Percentiles rank a stretch among this genome's conserved stretches.
These are phyloP conservation scores for Drosophila aff. DNA, from an alignment of 1,140 invertebrate species.

Conservation along the genomic window DNA sequence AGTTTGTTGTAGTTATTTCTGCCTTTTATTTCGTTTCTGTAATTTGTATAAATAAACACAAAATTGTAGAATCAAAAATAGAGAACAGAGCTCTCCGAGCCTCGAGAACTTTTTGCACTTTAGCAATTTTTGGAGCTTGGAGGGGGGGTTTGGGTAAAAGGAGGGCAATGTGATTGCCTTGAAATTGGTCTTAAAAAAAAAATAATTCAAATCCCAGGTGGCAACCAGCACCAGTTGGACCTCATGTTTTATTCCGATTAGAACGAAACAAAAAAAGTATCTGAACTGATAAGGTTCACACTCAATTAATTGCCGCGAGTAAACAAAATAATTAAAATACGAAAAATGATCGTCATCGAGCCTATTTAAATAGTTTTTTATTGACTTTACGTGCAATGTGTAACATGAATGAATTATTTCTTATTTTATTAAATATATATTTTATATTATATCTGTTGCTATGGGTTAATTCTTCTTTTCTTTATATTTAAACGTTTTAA, in stretches of 20 bases:
- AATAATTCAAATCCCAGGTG: constrained; percentile 16
- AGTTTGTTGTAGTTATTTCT: constrained; percentile 30
- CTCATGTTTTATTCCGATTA: constrained; percentile 25
- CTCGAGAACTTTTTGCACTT: constrained; percentile 50
- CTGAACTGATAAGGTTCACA: constrained; percentile 33
- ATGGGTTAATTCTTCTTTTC: too few species aligned
- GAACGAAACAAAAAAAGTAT: constrained; percentile 25
- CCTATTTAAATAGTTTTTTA: constrained; percentile 31
- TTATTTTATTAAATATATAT: not conserved
- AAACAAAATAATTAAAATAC: constrained; percentile 57
- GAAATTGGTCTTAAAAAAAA: constrained; percentile 19
- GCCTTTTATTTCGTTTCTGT: constrained; percentile 51
- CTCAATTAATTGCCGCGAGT: constrained; percentile 29
- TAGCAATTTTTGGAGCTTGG: constrained; percentile 25
- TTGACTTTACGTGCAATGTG: constrained; percentile 2
- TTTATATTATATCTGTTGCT: not conserved
- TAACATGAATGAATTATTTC: not conserved
- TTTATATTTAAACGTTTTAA: too few species aligned
- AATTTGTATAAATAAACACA: constrained; percentile 78
- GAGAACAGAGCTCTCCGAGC: constrained; percentile 1
- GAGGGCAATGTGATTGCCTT: constrained; percentile 53
- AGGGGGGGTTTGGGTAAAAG: not conserved
- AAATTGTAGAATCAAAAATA: constrained; percentile 19
- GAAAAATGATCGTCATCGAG: constrained; percentile 4
- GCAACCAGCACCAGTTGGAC: not conserved